These are phyloP conservation scores for Meliscaeva auricollis DNA, from an alignment of 2,888 invertebrate species.

Conservation along the genomic window DNA sequence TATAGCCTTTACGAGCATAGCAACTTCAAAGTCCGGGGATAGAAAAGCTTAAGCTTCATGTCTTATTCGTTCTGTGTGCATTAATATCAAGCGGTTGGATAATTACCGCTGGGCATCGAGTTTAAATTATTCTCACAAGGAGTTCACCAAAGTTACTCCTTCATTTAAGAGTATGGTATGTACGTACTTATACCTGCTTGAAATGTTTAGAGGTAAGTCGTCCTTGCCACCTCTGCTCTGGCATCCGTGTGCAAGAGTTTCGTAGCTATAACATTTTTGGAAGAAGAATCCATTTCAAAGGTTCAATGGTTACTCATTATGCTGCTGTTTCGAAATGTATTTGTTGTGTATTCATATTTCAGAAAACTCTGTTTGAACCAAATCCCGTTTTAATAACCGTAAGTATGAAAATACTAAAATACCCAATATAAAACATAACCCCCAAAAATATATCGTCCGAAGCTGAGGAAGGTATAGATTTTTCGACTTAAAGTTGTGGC, in stretches of 20 bases:
- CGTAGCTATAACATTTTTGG: conserved; percentile 24
- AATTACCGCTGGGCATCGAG: conserved; percentile 73
- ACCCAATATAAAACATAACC: conserved; percentile 19
- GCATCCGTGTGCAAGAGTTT: conserved; percentile 21
- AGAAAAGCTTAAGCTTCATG: conserved; percentile 28
- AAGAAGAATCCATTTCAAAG: conserved; percentile 38
- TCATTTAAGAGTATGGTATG: conserved; percentile 23
- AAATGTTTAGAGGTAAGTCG: too few relatives aligned
- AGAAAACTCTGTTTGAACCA: conserved; percentile 10
- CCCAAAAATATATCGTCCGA: conserved; percentile 4
- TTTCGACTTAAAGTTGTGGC: neutral
- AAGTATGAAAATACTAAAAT: conserved; percentile 47
- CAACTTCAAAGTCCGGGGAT: neutral
- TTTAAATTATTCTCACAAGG: conserved; percentile 61
- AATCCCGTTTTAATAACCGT: conserved; percentile 58
- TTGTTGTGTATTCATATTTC: neutral
- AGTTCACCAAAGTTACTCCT: conserved; percentile 57
- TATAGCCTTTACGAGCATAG: neutral
- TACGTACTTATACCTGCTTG: neutral
- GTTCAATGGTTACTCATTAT: conserved; percentile 32
- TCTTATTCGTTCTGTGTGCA: conserved; percentile 55
- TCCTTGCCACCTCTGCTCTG: neutral
- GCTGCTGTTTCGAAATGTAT: conserved; percentile 23
- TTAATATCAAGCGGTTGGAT: conserved; percentile 73
- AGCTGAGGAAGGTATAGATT: neutral